These are phyloP conservation scores for Dendrocincla tyrannina DNA, from an alignment of 2,797 vertebrate genomes.

Conservation along the genomic window DNA sequence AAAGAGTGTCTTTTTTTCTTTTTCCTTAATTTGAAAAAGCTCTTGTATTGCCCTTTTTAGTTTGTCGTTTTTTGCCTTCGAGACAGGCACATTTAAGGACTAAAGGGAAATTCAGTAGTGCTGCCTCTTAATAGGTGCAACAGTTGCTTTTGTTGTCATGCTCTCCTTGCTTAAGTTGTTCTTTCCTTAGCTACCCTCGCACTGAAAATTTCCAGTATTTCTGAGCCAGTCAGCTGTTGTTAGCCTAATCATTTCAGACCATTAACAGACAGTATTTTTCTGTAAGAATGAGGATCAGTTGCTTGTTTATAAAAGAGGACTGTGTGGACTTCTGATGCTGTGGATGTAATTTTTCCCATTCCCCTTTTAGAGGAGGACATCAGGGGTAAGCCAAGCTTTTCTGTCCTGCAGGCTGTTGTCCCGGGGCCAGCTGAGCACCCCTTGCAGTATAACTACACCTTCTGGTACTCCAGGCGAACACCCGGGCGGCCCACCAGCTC, in stretches of 20 bases:
- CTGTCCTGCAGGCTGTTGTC: conserved; percentile 75
- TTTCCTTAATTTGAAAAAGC: background rate
- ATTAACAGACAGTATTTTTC: background rate
- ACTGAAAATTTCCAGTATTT: background rate
- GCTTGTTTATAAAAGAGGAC: background rate
- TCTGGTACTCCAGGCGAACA: conserved; percentile 84
- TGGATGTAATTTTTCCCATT: background rate
- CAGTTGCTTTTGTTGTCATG: background rate
- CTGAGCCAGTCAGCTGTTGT: background rate
- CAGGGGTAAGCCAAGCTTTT: conserved; percentile 12
- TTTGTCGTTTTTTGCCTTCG: background rate
- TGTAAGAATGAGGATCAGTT: background rate
- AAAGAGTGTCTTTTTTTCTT: background rate
- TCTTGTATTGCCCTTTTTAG: background rate
- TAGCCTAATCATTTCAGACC: background rate
- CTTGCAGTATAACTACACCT: conserved; percentile 85
- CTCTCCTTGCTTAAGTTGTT: background rate
- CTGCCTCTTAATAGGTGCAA: background rate
- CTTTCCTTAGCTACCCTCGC: background rate
- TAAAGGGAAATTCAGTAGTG: background rate
- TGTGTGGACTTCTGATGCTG: background rate
- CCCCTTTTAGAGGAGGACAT: background rate
- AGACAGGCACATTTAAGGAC: background rate
- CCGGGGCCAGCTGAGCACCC: conserved; percentile 83
- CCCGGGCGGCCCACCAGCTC: conserved; percentile 84